A percentile compares a stretch with the other conserved stretches of the same genome.
phyloP scores from a whole-genome alignment of 2,113 vertebrate genomes.

The Columba livia region DNA sequence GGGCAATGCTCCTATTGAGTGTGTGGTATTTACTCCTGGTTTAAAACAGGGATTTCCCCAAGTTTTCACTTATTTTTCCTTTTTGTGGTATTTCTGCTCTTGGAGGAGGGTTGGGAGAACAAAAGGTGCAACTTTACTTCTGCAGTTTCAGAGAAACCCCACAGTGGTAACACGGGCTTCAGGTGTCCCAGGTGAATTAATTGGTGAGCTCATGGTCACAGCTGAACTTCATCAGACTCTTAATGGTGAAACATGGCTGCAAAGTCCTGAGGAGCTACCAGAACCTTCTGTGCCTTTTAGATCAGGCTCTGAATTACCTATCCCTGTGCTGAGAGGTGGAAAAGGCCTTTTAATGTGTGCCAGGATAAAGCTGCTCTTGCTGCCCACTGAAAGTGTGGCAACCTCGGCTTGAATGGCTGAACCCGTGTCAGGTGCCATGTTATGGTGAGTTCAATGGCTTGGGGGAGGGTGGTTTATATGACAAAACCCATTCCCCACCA shows the following conservation, averaged over 20 bases:
- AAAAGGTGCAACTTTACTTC: not conserved
- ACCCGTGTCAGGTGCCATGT: not conserved
- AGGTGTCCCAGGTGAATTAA: not conserved
- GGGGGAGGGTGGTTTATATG: not conserved
- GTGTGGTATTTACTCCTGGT: not conserved
- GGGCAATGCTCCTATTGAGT: not conserved
- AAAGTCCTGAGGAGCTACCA: not conserved
- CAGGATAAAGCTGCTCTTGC: not conserved
- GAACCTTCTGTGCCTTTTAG: not conserved
- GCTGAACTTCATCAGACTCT: not conserved
- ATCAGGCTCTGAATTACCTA: not conserved
- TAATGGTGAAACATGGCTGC: not conserved
- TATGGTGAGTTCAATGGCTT: not conserved
- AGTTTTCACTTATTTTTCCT: not conserved
- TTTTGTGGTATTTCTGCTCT: not conserved
- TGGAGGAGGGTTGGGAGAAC: not conserved
- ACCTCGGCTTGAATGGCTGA: not conserved
- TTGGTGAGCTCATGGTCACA: not conserved
- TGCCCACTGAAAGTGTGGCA: not conserved
- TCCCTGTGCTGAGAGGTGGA: not conserved
- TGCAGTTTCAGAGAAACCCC: not conserved
- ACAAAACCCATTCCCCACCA: not conserved
- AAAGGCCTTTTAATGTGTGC: not conserved
- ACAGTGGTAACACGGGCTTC: rapidly evolving
- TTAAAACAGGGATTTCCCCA: not conserved